phyloP scores from a whole-genome alignment of 2,113 vertebrate species.

The Dicaeum eximium region DNA sequence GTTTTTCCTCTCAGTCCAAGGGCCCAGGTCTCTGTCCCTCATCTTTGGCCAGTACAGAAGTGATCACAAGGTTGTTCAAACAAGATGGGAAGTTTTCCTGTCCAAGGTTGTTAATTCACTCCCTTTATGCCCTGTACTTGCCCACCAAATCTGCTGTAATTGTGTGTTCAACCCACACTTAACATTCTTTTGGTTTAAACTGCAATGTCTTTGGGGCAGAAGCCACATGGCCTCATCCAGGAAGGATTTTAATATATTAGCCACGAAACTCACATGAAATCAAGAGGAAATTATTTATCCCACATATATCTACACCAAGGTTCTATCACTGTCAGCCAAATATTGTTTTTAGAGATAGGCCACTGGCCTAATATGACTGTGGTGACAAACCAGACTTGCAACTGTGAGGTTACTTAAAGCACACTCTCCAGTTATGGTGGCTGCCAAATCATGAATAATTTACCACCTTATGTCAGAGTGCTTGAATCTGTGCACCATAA shows the following conservation, averaged over 20 bases:
- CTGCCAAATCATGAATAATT: constrained; percentile 55
- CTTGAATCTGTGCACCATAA: constrained; percentile 29
- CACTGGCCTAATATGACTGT: neutral
- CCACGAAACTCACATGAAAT: neutral
- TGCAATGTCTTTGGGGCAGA: neutral
- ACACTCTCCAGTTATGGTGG: neutral
- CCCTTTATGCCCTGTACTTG: neutral
- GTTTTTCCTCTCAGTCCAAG: neutral
- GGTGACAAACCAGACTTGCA: constrained; percentile 20
- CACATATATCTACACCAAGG: neutral
- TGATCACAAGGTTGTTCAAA: neutral
- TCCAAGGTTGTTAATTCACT: neutral
- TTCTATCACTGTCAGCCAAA: neutral
- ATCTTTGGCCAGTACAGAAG: neutral
- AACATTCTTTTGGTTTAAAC: neutral
- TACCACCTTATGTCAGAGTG: constrained; percentile 45
- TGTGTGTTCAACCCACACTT: neutral
- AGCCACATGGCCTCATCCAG: neutral
- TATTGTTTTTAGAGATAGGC: neutral
- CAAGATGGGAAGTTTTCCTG: neutral
- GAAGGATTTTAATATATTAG: neutral
- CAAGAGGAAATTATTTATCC: neutral
- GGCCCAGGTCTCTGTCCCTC: neutral
- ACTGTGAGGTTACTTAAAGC: constrained; percentile 18
- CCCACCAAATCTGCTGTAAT: neutral